Conservation (phyloP, 1,140 invertebrate species). For the Drosophila burlai region DNA sequence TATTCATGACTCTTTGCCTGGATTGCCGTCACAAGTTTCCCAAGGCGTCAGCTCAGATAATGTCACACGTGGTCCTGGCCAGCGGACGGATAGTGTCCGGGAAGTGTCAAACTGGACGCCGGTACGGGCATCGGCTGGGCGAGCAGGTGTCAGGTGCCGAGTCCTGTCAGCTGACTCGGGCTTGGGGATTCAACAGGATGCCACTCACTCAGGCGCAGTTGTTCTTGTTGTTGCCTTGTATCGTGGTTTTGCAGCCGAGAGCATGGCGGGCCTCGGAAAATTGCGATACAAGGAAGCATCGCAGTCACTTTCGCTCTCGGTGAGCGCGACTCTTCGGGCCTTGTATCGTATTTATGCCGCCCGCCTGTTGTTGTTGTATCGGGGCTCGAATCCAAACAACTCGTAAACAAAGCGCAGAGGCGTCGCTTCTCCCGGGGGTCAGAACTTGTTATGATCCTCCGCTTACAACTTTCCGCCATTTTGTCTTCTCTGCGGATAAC, state of each 20-base stretch:
- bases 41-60: conserved; percentile 41
- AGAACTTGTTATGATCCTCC: conserved; percentile 11
- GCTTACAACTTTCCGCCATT: conserved; percentile 54
- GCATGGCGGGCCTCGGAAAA: conserved; percentile 47
- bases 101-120: conserved; percentile 76
- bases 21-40: conserved; percentile 28
- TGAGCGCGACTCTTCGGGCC: conserved; percentile 53
- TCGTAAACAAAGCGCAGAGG: conserved; percentile 81
- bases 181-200: conserved; percentile 67
- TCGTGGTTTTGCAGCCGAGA: conserved; percentile 72
- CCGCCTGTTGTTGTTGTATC: conserved; percentile 59
- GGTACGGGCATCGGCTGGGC: conserved; percentile 42
- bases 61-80: conserved; percentile 62
- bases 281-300: conserved; percentile 67
- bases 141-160: conserved; percentile 64
- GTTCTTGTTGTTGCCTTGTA: conserved; percentile 71
- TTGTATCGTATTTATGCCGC: conserved; percentile 64
- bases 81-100: conserved; percentile 59
- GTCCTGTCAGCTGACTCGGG: conserved; percentile 50
- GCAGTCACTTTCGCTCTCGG: conserved; percentile 70
- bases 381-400: conserved; percentile 67
- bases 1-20: conserved; percentile 61
- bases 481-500: conserved; percentile 43
- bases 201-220: conserved; percentile 7
- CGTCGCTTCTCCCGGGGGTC: conserved; percentile 45